Evolutionary conservation across 2,113 vertebrate genomes (phyloP).

Genomic region (Lipophrys pholis): DNA sequence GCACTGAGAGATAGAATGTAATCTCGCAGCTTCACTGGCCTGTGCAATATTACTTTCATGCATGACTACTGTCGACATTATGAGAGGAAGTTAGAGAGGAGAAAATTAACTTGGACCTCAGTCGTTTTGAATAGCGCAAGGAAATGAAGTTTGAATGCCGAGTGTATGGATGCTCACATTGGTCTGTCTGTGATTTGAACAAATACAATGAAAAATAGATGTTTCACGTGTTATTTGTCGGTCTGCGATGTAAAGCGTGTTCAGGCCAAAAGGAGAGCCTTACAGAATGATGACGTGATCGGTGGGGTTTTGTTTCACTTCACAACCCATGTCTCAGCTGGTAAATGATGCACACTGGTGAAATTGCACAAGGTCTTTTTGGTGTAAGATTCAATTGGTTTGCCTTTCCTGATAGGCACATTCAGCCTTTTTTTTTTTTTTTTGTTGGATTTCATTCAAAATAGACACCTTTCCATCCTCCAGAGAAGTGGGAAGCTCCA

Average conservation of each 20-base stretch:
- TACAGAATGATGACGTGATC: not conserved
- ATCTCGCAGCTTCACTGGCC: conserved; percentile 50
- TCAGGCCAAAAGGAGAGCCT: not conserved
- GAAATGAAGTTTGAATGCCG: conserved; percentile 32
- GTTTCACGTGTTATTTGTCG: not conserved
- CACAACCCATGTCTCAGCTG: not conserved
- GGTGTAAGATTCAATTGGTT: not conserved
- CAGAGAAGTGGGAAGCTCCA: not conserved
- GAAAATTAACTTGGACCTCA: conserved; percentile 44
- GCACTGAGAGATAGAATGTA: conserved; percentile 29
- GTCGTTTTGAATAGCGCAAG: conserved; percentile 22
- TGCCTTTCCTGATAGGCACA: not conserved
- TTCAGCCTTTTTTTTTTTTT: conserved; percentile 6
- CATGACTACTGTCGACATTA: conserved; percentile 42
- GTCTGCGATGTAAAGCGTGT: not conserved
- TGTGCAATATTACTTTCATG: conserved; percentile 56
- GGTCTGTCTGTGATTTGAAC: conserved; percentile 6
- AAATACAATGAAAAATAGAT: not conserved
- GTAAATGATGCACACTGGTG: conserved; percentile 5
- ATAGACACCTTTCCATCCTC: conserved; percentile 9
- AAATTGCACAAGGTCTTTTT: conserved; percentile 3
- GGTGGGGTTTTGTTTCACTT: not conserved
- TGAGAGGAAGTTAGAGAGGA: conserved; percentile 19
- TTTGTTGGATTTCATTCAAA: conserved; percentile 23
- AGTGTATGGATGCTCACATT: not conserved